phyloP scores from a whole-genome alignment of 2,888 invertebrate genomes.

The Tetropium fuscum region DNA sequence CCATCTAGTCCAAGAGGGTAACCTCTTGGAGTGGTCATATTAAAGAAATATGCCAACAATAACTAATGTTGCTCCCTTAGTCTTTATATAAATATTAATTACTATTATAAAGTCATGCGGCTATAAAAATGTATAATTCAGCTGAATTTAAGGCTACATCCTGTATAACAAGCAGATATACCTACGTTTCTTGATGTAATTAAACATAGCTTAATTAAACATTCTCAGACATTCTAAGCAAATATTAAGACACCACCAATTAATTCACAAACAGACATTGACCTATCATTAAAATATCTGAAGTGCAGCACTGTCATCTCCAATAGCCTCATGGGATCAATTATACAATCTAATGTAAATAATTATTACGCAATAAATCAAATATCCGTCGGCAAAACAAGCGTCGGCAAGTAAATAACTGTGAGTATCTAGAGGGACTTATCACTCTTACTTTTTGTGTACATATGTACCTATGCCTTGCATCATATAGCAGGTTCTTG shows the following conservation, averaged over 20 bases:
- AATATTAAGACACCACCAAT: slow-evolving; percentile 5
- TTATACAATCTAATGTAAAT: slow-evolving; percentile 10
- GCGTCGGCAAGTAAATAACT: too few species aligned
- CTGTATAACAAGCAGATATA: neutral
- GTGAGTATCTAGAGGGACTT: slow-evolving; percentile 2
- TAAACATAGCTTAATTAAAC: too few species aligned
- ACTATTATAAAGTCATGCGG: too few species aligned
- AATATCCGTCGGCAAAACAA: neutral
- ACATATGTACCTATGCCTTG: neutral
- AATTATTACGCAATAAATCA: slow-evolving; percentile 21
- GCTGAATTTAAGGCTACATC: too few species aligned
- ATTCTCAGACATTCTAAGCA: neutral
- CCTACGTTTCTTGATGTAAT: too few species aligned
- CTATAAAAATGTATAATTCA: too few species aligned
- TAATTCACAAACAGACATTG: slow-evolving; percentile 11
- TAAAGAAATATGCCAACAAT: too few species aligned
- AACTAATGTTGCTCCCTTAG: too few species aligned
- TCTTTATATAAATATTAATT: too few species aligned
- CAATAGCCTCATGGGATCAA: neutral
- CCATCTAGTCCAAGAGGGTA: too few species aligned
- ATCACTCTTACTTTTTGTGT: slow-evolving; percentile 23
- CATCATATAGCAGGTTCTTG: slow-evolving; percentile 14
- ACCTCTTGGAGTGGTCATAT: too few species aligned
- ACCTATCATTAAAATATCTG: slow-evolving; percentile 7
- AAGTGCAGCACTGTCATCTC: slow-evolving; percentile 12